These are phyloP conservation scores for Drepana falcataria DNA, from an alignment of 2,888 invertebrate species.

Conservation along the genomic window DNA sequence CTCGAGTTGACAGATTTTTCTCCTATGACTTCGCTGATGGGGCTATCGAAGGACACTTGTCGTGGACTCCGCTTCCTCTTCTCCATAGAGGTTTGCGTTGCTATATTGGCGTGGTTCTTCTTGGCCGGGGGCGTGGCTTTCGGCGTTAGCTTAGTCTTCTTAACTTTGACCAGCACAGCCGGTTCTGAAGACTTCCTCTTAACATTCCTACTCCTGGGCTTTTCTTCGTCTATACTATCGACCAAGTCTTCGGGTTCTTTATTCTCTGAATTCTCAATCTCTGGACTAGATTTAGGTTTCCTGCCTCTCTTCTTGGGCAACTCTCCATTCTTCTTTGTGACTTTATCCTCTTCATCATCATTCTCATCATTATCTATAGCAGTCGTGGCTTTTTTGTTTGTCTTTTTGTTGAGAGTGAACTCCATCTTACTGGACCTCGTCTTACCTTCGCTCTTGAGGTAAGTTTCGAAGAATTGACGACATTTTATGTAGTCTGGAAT, in stretches of 20 bases:
- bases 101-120: conserved; percentile 54
- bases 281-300: conserved; percentile 22
- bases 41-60: conserved; percentile 63
- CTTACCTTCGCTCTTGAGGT: conserved; percentile 81
- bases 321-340: conserved; percentile 20
- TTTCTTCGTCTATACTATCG: conserved; percentile 18
- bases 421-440: conserved; percentile 78
- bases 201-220: conserved; percentile 20
- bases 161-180: conserved; percentile 43
- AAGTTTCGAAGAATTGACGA: conserved; percentile 80
- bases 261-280: conserved; percentile 42
- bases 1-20: conserved; percentile 46
- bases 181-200: conserved; percentile 58
- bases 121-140: conserved; percentile 62
- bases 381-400: conserved; percentile 27
- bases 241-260: conserved; percentile 32
- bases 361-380: conserved; percentile 12
- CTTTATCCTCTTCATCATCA: conserved; percentile 15
- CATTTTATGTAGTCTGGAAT: conserved; percentile 86
- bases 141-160: conserved; percentile 51
- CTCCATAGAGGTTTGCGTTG: conserved; percentile 63
- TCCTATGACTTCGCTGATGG: conserved; percentile 48
- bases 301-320: conserved; percentile 23
- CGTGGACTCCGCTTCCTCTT: conserved; percentile 41
- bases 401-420: conserved; percentile 56